Percentiles rank a stretch among this genome's conserved stretches.
Conservation (phyloP, 2,888 invertebrate species). For the Caenorhabditis sp. region DNA sequence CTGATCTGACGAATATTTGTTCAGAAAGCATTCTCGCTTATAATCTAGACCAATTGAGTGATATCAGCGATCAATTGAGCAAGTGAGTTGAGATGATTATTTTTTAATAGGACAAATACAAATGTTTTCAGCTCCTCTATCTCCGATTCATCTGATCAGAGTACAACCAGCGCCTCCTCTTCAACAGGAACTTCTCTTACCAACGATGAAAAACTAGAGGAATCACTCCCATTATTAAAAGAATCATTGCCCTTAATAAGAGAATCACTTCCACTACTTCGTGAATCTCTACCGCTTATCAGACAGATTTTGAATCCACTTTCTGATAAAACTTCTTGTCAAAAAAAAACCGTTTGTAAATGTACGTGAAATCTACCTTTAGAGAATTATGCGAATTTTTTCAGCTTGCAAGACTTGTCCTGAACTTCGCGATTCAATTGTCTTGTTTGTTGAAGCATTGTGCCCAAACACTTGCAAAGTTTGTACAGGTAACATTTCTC, state of each 20-base stretch:
- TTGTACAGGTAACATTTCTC: conserved; percentile 13
- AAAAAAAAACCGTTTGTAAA: conserved; percentile 41
- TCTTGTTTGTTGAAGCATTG: conserved; percentile 31
- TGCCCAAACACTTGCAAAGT: conserved; percentile 45
- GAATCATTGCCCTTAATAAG: conserved; percentile 49
- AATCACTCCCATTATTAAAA: conserved; percentile 42
- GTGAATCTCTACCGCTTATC: conserved; percentile 46
- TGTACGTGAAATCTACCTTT: conserved; percentile 7
- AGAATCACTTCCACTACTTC: conserved; percentile 44
- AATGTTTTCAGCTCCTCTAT: conserved; percentile 27
- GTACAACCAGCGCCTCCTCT: conserved; percentile 5
- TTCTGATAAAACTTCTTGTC: conserved; percentile 26
- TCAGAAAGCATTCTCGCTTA: conserved; percentile 39
- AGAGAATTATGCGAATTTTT: background rate
- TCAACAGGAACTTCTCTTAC: conserved; percentile 9
- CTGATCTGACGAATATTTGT: conserved; percentile 31
- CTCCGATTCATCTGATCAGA: conserved; percentile 2
- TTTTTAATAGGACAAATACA: background rate
- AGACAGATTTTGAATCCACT: conserved; percentile 41
- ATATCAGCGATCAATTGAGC: conserved; percentile 26
- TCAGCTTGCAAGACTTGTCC: conserved; percentile 47
- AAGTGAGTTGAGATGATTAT: conserved; percentile 10
- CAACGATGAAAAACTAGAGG: conserved; percentile 15
- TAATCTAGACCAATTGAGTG: conserved; percentile 25
- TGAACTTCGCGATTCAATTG: conserved; percentile 33